A percentile compares a stretch with the other conserved stretches of the same genome.
Evolutionary conservation across 1,140 invertebrate species (phyloP).

Genomic region (Dolichoris vasculosae): DNA sequence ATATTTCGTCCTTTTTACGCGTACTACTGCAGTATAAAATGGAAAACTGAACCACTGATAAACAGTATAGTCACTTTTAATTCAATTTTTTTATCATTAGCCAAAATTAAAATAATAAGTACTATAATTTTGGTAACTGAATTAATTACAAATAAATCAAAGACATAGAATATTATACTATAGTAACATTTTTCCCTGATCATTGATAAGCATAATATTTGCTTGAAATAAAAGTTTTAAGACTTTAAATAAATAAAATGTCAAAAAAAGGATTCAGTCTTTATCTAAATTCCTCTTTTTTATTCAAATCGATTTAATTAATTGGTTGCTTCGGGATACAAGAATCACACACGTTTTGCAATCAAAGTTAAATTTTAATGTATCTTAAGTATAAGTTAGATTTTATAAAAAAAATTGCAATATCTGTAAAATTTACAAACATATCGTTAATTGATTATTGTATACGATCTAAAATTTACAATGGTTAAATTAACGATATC

Average conservation of each 20-base stretch:
- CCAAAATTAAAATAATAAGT: background rate
- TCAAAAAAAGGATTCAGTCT: background rate
- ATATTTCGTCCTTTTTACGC: background rate
- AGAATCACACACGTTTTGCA: background rate
- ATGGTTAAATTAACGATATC: conserved; percentile 60
- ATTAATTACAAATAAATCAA: no score
- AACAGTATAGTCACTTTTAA: background rate
- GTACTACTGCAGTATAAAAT: background rate
- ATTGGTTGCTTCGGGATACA: conserved; percentile 44
- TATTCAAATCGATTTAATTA: conserved; percentile 8
- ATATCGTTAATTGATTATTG: background rate
- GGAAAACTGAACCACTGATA: background rate
- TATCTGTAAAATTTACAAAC: background rate
- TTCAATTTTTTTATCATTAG: background rate
- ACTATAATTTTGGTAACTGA: background rate
- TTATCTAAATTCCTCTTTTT: background rate
- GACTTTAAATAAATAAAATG: no score
- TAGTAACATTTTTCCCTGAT: no score
- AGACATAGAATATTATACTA: no score
- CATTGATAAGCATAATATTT: no score
- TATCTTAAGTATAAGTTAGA: background rate
- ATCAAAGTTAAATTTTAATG: background rate
- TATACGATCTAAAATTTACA: background rate
- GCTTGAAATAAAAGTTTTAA: no score
- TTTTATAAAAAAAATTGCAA: background rate